Evolutionary conservation across 2,888 invertebrate species (phyloP), one percentile per base, ranked within the genome.

Genomic region (Mythimna pallens): DNA sequence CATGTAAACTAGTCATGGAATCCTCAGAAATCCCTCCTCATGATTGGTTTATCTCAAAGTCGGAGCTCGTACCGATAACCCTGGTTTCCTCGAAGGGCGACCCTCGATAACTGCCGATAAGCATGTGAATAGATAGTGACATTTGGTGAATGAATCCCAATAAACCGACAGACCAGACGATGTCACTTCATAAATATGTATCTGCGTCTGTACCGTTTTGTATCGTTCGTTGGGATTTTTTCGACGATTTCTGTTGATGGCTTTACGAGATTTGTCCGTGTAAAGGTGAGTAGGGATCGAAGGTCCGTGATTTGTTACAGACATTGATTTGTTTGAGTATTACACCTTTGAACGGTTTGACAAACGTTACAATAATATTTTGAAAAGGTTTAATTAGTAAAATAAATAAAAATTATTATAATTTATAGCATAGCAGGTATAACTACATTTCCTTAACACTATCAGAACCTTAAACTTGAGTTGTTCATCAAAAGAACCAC

Each of bases 61-160:
- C 84, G 78, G 71, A 59, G 73, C 71, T 82, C 81, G 81, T 84
- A 78, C 73, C 81, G 92, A 92, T 92, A 92, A 92, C 92, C 91
- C 86, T 70, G 80, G 81, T 87, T 92, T 92, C 92, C 89, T 86
- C 85, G 90, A 91, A 92, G 89, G 89, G 83, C 87, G 88, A 90
- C 91, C 91, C 86, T 77, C 84, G 90, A 91, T 90, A 90, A 89
- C 80, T 75, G 72, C 30, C 79, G 90, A 91, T 90, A 90, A 87
- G 86, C 81, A 83, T 87, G 88, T 86, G 85, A 87, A 88, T 83
- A 89, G 87, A 86, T 86, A 86, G 71, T 76, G 77, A 78, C 78
- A 75, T 88, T 89, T 88, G 86, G 87, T 90, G 86, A 89, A 91
- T 90, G 88, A 82, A 82, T 76, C 78, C 78, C 71, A 67, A 70